Evolutionary conservation across 2,113 vertebrate species (phyloP), one percentile per base, ranked within the genome.

Genomic region (Chaetura pelagica): DNA sequence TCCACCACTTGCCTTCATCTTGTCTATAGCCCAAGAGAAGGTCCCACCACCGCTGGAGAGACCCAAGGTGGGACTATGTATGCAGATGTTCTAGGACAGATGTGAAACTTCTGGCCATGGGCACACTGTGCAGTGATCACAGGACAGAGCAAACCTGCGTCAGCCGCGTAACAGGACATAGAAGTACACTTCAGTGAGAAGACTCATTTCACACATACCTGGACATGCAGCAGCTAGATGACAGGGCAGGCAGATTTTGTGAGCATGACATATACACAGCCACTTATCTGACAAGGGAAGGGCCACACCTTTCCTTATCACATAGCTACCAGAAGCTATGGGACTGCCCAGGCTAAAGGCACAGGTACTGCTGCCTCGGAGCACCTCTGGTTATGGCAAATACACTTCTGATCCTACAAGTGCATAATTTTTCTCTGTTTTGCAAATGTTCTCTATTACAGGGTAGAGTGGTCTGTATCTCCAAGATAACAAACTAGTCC

Each of bases 51-150:
- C 19, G 9, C 4, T 21, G 52, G 62, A 48, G 29, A 68, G 62
- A 52, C 0, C 1, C 18, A 44, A 2, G 1, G 21, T 3, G 0
- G 35, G 89, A 58, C 34, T 7, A 15, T 10, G 42, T 10, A n/a
- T 2, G 4, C 8, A 5, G 4, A 10, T 46, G 40, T 52, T 42
- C 49, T 19, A 12, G 34, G 35, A 34, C 3, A 64, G 62, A 46
- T 13, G 46, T 30, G 48, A 24, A 35, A 0, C 63, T 63, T 77
- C 67, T 4, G 12, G 26, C 55, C 35, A 2, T 3, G 35, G 54
- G 52, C 57, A 55, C 27, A 1, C n/a, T 9, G 29, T 8, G 23
- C 4, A 1, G 57, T 2, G n/a, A 38, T 11, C 34, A 38, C 24
- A 69, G 73, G 55, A 30, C 51, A 49, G 35, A 42, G 61, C 21